A percentile compares a stretch with the other conserved stretches of the same genome.
phyloP scores from a whole-genome alignment of 64 coral and sea anemone species.

The Porites lutea region DNA sequence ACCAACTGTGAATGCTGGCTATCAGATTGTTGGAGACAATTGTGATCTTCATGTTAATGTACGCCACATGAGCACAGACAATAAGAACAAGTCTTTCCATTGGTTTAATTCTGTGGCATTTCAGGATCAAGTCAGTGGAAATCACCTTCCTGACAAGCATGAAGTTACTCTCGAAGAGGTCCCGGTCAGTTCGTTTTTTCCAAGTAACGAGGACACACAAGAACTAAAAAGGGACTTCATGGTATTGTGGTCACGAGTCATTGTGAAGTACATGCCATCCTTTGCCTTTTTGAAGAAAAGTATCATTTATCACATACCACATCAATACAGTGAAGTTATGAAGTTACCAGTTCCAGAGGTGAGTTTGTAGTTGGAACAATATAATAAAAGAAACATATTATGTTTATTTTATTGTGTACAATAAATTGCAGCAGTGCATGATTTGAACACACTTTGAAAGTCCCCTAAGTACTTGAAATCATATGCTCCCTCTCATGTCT shows the following conservation, averaged over 20 bases:
- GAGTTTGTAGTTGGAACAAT: too few species aligned
- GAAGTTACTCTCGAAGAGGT: background rate
- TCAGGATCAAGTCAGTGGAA: conserved; percentile 51
- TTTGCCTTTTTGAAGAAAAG: conserved; percentile 26
- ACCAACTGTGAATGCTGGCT: too few species aligned
- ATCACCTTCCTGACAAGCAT: conserved; percentile 38
- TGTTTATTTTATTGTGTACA: too few species aligned
- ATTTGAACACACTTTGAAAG: too few species aligned
- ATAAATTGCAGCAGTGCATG: too few species aligned
- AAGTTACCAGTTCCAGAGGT: conserved; percentile 37
- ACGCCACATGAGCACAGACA: too few species aligned
- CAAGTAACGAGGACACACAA: conserved; percentile 1
- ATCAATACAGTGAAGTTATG: conserved; percentile 66
- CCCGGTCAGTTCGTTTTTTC: conserved; percentile 40
- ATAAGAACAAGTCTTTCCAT: too few species aligned
- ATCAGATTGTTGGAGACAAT: too few species aligned
- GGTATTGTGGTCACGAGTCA: conserved; percentile 43
- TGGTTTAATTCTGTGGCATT: conserved; percentile 56
- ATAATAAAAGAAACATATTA: too few species aligned
- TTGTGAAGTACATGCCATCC: conserved; percentile 36
- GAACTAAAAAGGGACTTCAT: conserved; percentile 43
- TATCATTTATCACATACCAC: conserved; percentile 66
- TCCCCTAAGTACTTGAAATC: too few species aligned
- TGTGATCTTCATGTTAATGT: too few species aligned
- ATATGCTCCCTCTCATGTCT: too few species aligned